Evolutionary conservation across 2,888 invertebrate genomes (phyloP).

Genomic region (Bembecia ichneumoniformis): DNA sequence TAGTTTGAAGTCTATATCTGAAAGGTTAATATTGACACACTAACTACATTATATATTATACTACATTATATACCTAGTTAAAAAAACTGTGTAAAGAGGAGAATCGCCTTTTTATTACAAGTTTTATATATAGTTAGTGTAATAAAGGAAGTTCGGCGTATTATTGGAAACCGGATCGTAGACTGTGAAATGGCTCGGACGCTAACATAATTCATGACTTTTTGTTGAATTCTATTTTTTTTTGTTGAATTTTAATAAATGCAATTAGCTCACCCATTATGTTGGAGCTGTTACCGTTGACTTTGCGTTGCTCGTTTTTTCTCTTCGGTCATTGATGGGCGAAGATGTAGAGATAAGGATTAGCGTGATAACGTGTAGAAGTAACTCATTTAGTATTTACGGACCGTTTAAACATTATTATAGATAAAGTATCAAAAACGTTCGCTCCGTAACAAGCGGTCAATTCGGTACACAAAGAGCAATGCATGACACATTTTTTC

Average conservation of each 20-base stretch:
- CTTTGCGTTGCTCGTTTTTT: conserved; percentile 18
- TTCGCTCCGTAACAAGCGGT: conserved; percentile 37
- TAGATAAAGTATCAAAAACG: conserved; percentile 42
- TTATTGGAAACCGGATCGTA: conserved; percentile 21
- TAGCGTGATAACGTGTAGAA: conserved; percentile 9
- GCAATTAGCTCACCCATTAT: conserved; percentile 31
- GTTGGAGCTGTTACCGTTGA: conserved; percentile 18
- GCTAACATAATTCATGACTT: conserved; percentile 24
- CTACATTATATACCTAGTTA: too few relatives aligned
- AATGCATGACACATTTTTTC: conserved; percentile 64
- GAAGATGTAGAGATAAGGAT: conserved; percentile 38
- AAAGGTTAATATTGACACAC: too few relatives aligned
- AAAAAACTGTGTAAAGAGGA: too few relatives aligned
- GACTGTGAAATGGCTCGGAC: conserved; percentile 26
- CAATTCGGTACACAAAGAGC: conserved; percentile 68
- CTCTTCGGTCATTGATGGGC: conserved; percentile 33
- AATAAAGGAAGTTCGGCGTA: conserved; percentile 3
- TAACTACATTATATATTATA: too few relatives aligned
- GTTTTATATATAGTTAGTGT: too few relatives aligned
- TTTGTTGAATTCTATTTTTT: conserved; percentile 24
- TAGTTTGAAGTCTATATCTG: too few relatives aligned
- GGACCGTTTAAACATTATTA: background rate
- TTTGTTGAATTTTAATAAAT: conserved; percentile 31
- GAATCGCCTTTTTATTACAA: too few relatives aligned
- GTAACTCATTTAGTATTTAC: background rate